Conservation (phyloP, 2,113 vertebrate species). For the Capreolus pygargus region DNA sequence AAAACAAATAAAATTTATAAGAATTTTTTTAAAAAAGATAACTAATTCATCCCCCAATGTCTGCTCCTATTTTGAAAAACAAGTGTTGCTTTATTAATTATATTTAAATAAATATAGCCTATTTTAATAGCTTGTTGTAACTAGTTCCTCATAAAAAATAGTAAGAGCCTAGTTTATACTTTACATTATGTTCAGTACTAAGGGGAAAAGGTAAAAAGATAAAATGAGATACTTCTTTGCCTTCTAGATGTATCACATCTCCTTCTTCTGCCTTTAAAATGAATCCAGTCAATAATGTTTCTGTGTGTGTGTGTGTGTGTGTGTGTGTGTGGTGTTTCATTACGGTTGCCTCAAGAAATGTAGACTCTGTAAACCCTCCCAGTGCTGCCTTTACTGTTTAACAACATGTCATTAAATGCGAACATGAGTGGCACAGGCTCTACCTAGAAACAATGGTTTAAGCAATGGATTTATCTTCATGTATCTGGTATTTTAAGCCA, state of each 20-base stretch:
- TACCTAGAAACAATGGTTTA: neutral
- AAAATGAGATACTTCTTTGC: no score
- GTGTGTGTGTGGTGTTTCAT: neutral
- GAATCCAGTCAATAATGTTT: no score
- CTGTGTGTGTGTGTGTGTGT: neutral
- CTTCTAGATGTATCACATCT: no score
- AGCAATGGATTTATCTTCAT: neutral
- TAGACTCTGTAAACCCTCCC: neutral
- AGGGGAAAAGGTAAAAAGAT: no score
- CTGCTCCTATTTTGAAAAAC: neutral
- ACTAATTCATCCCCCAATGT: neutral
- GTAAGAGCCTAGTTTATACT: neutral
- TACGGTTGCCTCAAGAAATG: neutral
- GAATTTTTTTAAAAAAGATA: neutral
- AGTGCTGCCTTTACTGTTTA: neutral
- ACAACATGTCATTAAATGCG: neutral
- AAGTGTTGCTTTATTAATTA: neutral
- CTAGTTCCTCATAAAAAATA: neutral
- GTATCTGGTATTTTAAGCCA: neutral
- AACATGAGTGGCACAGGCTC: neutral
- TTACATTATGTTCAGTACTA: neutral
- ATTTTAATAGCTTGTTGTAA: neutral
- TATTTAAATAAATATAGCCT: neutral
- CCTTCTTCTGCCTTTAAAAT: no score
- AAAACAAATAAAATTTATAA: neutral